These are phyloP conservation scores for Platynereis dumerilii DNA, from an alignment of 2,888 invertebrate species.

Conservation along the genomic window DNA sequence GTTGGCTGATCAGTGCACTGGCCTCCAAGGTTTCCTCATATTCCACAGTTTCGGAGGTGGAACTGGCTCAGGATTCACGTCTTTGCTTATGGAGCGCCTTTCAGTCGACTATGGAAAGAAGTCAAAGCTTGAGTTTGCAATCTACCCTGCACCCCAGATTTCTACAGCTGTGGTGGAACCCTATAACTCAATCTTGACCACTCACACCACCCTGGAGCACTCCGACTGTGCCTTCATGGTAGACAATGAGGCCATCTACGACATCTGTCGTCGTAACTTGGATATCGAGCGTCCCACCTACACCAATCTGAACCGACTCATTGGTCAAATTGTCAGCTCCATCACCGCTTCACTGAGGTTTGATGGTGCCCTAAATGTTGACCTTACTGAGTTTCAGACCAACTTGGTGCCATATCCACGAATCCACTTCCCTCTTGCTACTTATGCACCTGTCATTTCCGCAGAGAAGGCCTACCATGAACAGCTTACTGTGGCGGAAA, in stretches of 20 bases:
- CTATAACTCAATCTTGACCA: conserved; percentile 92
- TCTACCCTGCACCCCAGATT: conserved; percentile 69
- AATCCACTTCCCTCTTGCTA: conserved; percentile 84
- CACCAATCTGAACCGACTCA: conserved; percentile 75
- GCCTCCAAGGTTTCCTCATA: conserved; percentile 79
- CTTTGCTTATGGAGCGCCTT: conserved; percentile 83
- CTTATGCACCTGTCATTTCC: conserved; percentile 68
- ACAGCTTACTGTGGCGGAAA: conserved; percentile 70
- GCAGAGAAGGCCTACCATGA: conserved; percentile 43
- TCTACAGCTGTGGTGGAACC: conserved; percentile 94
- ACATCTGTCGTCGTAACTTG: conserved; percentile 83
- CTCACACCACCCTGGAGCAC: conserved; percentile 90
- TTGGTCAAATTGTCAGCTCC: conserved; percentile 34
- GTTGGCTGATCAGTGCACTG: conserved; percentile 76
- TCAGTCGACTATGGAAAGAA: conserved; percentile 55
- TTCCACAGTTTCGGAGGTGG: conserved; percentile 90
- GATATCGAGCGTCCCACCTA: conserved; percentile 83
- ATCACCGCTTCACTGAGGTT: conserved; percentile 32
- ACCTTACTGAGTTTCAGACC: conserved; percentile 35
- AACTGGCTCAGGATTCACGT: conserved; percentile 88
- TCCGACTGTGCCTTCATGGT: conserved; percentile 95
- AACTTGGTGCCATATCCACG: conserved; percentile 59
- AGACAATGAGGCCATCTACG: conserved; percentile 74
- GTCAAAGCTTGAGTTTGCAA: conserved; percentile 55
- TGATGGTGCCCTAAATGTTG: conserved; percentile 35